These are phyloP conservation scores for Psittacula cyanocephala DNA, from an alignment of 2,113 vertebrate species.

Conservation along the genomic window DNA sequence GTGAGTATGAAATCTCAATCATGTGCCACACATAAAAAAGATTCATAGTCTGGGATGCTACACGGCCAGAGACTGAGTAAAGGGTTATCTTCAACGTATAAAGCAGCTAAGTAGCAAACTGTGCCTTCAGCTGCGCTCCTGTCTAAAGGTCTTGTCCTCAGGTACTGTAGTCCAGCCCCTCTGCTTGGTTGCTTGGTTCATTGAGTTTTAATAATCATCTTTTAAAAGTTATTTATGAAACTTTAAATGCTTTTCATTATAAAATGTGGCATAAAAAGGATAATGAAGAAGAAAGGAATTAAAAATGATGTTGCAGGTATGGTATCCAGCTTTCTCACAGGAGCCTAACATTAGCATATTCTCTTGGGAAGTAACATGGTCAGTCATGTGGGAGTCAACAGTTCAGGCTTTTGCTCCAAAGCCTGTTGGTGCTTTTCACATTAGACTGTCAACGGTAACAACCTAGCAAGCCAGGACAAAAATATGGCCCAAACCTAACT, in stretches of 20 bases:
- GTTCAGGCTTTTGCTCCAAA: not conserved
- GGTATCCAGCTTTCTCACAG: not conserved
- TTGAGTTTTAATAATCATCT: not conserved
- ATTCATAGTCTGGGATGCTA: not conserved
- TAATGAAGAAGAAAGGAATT: not conserved
- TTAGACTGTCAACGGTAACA: not conserved
- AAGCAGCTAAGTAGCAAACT: not conserved
- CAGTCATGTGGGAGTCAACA: not conserved
- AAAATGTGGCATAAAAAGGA: not conserved
- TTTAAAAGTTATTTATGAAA: not conserved
- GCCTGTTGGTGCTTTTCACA: not conserved
- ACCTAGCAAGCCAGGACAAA: not conserved
- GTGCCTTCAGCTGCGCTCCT: not conserved
- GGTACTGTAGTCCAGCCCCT: fast-evolving
- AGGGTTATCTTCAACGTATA: not conserved
- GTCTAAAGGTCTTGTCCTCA: not conserved
- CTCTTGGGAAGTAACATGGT: not conserved
- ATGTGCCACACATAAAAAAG: not conserved
- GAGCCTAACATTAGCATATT: not conserved
- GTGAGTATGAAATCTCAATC: not conserved
- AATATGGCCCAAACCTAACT: not conserved
- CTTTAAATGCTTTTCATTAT: not conserved
- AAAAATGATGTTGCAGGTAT: not conserved
- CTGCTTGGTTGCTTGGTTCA: not conserved
- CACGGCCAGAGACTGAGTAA: not conserved